phyloP scores from a whole-genome alignment of 2,888 invertebrate genomes.

The Scaptomyza parva region DNA sequence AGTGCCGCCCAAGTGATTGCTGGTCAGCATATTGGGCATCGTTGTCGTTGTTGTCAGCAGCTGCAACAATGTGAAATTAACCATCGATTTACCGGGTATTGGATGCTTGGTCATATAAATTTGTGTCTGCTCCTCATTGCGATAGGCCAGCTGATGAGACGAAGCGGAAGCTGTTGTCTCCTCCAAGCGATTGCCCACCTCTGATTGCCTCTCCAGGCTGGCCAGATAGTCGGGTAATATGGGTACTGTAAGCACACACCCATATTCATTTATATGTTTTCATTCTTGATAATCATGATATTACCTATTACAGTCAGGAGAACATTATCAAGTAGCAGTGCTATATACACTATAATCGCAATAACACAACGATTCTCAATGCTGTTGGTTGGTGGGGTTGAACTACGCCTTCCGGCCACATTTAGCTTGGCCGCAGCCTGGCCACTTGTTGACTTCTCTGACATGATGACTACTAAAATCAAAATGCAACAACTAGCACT shows the following conservation, averaged over 20 bases:
- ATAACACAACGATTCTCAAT: slow-evolving; percentile 79
- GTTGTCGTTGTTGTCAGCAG: slow-evolving; percentile 47
- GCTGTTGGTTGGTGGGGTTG: slow-evolving; percentile 52
- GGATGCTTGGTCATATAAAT: slow-evolving; percentile 84
- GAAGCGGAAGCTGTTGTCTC: slow-evolving; percentile 17
- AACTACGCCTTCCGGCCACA: slow-evolving; percentile 44
- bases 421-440: slow-evolving; percentile 55
- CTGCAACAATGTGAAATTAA: slow-evolving; percentile 81
- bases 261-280: neutral
- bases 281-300: slow-evolving; percentile 72
- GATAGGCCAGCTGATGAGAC: slow-evolving; percentile 79
- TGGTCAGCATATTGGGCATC: slow-evolving; percentile 33
- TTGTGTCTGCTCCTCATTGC: slow-evolving; percentile 60
- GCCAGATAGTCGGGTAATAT: slow-evolving; percentile 92
- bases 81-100: slow-evolving; percentile 83
- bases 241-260: slow-evolving; percentile 87
- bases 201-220: slow-evolving; percentile 85
- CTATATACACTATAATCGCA: slow-evolving; percentile 89
- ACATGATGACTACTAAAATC: slow-evolving; percentile 51
- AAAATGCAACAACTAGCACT: slow-evolving; percentile 25
- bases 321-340: slow-evolving; percentile 93
- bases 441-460: slow-evolving; percentile 46
- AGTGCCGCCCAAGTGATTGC: slow-evolving; percentile 52
- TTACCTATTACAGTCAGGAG: slow-evolving; percentile 95
- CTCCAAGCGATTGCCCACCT: slow-evolving; percentile 27